These are phyloP conservation scores for Sepioteuthis lessoniana DNA, from an alignment of 2,888 invertebrate species.

Conservation along the genomic window DNA sequence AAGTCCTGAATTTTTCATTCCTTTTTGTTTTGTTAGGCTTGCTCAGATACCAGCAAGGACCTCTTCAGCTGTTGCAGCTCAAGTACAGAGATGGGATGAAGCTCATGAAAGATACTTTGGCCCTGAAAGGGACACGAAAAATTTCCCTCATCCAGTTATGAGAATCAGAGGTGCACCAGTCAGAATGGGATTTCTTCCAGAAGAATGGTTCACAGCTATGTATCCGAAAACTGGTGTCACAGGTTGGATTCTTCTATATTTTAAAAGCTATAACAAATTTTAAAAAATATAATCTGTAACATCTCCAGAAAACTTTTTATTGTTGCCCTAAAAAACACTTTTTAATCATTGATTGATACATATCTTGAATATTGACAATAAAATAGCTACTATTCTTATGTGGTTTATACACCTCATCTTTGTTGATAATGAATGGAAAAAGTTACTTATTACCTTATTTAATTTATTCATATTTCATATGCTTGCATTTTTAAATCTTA, in stretches of 20 bases:
- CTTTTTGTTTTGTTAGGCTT: not conserved
- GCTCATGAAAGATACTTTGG: conserved; percentile 74
- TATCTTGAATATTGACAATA: too few relatives aligned
- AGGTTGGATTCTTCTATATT: conserved; percentile 74
- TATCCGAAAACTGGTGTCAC: conserved; percentile 92
- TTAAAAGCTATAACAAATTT: not conserved
- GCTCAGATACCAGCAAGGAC: conserved; percentile 38
- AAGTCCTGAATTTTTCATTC: not conserved
- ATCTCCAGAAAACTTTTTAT: too few relatives aligned
- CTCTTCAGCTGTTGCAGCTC: conserved; percentile 43
- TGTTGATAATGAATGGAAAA: too few relatives aligned
- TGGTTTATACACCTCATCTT: too few relatives aligned
- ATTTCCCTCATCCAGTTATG: conserved; percentile 84
- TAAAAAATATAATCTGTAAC: too few relatives aligned
- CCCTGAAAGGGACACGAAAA: conserved; percentile 83
- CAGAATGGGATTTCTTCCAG: conserved; percentile 91
- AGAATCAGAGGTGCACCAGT: conserved; percentile 83
- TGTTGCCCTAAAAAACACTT: too few relatives aligned
- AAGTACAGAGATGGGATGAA: conserved; percentile 63
- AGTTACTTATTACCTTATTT: too few relatives aligned
- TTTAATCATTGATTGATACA: too few relatives aligned
- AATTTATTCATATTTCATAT: too few relatives aligned
- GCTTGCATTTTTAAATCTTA: too few relatives aligned
- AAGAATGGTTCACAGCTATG: conserved; percentile 95
- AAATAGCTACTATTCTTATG: too few relatives aligned